phyloP scores from a whole-genome alignment of 2,113 vertebrate genomes.

The Mormoops blainvillei region DNA sequence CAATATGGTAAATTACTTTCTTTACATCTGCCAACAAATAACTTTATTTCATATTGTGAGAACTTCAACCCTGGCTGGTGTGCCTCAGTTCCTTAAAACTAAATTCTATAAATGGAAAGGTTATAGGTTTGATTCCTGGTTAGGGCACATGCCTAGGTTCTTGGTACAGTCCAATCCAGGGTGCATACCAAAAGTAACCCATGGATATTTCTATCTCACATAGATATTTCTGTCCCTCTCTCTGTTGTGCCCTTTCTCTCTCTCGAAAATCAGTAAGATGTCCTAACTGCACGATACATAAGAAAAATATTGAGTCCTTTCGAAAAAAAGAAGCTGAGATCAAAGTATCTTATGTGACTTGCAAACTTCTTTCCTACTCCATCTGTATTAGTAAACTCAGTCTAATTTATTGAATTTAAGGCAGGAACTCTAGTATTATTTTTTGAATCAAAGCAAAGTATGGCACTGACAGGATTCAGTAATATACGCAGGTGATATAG shows the following conservation, averaged over 20 bases:
- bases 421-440: background rate
- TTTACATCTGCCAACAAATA: background rate
- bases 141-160: too few relatives aligned
- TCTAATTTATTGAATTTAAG: background rate
- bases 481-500: background rate
- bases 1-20: background rate
- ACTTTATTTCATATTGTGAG: background rate
- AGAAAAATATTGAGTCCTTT: too few relatives aligned
- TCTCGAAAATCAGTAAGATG: too few relatives aligned
- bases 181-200: too few relatives aligned
- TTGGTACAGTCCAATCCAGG: too few relatives aligned
- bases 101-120: too few relatives aligned
- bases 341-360: background rate
- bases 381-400: background rate
- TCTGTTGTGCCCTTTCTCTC: too few relatives aligned
- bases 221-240: too few relatives aligned
- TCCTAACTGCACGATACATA: too few relatives aligned
- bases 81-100: too few relatives aligned
- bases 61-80: background rate
- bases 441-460: background rate
- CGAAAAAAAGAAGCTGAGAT: background rate
- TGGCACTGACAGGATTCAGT: background rate
- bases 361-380: background rate
- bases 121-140: too few relatives aligned
- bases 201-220: too few relatives aligned